These are phyloP conservation scores for Pristionchus entomophagus DNA, from an alignment of 2,888 invertebrate genomes.

Conservation along the genomic window DNA sequence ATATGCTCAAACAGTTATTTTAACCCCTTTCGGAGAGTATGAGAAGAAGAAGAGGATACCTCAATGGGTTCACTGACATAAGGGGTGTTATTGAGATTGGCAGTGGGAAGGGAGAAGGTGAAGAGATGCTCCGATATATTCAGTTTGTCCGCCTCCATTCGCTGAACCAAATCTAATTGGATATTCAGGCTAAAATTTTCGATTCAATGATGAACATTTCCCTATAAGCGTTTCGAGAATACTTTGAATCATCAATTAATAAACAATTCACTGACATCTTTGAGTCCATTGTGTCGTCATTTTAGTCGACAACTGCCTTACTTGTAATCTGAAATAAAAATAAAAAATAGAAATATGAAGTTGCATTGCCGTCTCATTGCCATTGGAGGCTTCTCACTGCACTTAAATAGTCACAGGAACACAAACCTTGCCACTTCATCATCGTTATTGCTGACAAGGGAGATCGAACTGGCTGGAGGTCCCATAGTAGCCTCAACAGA, in stretches of 20 bases:
- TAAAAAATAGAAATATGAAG: too few species aligned
- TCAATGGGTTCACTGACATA: neutral
- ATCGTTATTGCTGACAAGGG: neutral
- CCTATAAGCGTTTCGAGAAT: too few species aligned
- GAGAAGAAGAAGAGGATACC: neutral
- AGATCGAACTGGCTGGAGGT: neutral
- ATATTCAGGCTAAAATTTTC: too few species aligned
- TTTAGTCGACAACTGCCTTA: neutral
- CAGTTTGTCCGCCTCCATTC: constrained; percentile 8
- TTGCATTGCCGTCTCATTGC: too few species aligned
- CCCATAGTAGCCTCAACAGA: neutral
- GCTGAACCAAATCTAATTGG: neutral
- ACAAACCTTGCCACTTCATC: neutral
- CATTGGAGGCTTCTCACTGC: too few species aligned
- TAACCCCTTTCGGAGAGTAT: neutral
- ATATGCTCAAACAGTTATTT: too few species aligned
- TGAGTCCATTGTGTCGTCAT: constrained; percentile 28
- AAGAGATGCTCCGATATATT: constrained; percentile 1
- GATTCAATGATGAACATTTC: too few species aligned
- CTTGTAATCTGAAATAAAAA: neutral
- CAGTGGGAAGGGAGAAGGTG: neutral
- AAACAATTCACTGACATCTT: neutral
- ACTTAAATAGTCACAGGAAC: neutral
- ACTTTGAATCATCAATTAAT: too few species aligned
- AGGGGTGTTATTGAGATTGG: neutral